Base-by-base conservation (phyloP, 2,888 invertebrate species). In the Mactromeris polynyma region DNA sequence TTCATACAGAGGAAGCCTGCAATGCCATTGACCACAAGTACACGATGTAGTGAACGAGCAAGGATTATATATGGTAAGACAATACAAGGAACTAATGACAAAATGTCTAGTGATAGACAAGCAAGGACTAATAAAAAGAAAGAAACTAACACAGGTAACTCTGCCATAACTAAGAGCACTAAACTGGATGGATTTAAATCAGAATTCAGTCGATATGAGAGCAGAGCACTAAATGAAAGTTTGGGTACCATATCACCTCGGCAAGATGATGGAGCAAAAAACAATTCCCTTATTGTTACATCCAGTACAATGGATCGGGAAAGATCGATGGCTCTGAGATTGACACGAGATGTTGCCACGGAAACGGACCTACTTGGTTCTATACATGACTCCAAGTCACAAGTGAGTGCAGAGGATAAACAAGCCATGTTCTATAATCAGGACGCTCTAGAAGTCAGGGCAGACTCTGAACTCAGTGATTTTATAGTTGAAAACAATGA, bases 401-500 rank as follows among this genome's bases (percentile, higher is more conserved):
- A 46, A n/a, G 36, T 19, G 54, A 21, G 21, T 46, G 46, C 26
- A 3, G 33, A 46, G 2, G 26, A 46, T 17, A 46, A 7, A 31
- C 38, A 17, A 1, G 7, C 21, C 11, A 51, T 17, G 11, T 36
- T 19, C 2, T 33, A 38, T 19, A 51, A 51, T 26, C 14, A 73
- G 26, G 33, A 73, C 17, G 36, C 14, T 6, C 26, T 46, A 19
- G 42, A 33, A 33, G 77, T 31, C 0, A 54, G 90, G 77, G 54
- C 87, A 11, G 81, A 78, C 2, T 90, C 89, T 3, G 87, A 77
- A 36, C 58, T 92, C 38, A 83, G 87, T 31, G 90, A 90, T 82
- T 90, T 89, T 64, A 92, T 92, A 46, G 40, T 92, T n/a, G 90
- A 90, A 7, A 88, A 92, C 42, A 90, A 92, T 54, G 91, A 92